Percentiles rank a stretch among this genome's conserved stretches.
These are phyloP conservation scores for Xestia c-nigrum DNA, from an alignment of 2,888 invertebrate species.

Conservation along the genomic window DNA sequence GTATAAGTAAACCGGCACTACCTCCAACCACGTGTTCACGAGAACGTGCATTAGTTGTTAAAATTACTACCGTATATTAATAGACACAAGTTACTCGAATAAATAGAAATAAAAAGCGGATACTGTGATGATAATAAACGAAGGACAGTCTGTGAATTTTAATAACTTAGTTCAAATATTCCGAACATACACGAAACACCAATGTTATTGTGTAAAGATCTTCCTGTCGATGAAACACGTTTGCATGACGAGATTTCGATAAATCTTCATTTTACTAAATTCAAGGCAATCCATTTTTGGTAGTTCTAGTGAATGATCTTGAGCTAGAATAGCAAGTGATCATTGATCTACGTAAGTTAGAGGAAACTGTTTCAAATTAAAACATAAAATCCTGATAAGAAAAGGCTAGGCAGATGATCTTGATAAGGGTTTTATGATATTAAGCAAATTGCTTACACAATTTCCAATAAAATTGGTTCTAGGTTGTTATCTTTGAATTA, in stretches of 20 bases:
- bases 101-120: slow-evolving; percentile 36
- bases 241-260: not conserved
- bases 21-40: slow-evolving; percentile 37
- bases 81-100: not conserved
- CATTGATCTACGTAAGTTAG: not conserved
- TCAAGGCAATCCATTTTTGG: not conserved
- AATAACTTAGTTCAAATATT: slow-evolving; percentile 5
- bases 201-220: not conserved
- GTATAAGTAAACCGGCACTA: slow-evolving; percentile 25
- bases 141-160: slow-evolving; percentile 16
- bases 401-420: not conserved
- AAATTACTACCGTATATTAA: slow-evolving; percentile 28
- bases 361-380: slow-evolving; percentile 2
- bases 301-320: not conserved
- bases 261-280: not conserved
- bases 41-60: slow-evolving; percentile 35
- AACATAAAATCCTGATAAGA: not conserved
- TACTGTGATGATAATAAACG: slow-evolving; percentile 1
- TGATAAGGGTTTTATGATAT: not conserved
- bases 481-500: slow-evolving; percentile 13
- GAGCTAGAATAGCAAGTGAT: not conserved
- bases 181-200: not conserved
- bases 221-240: not conserved
- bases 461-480: slow-evolving; percentile 1
- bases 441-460: not conserved